Base-by-base conservation (phyloP, 2,888 invertebrate species). In the Drosophila prolongata region DNA sequence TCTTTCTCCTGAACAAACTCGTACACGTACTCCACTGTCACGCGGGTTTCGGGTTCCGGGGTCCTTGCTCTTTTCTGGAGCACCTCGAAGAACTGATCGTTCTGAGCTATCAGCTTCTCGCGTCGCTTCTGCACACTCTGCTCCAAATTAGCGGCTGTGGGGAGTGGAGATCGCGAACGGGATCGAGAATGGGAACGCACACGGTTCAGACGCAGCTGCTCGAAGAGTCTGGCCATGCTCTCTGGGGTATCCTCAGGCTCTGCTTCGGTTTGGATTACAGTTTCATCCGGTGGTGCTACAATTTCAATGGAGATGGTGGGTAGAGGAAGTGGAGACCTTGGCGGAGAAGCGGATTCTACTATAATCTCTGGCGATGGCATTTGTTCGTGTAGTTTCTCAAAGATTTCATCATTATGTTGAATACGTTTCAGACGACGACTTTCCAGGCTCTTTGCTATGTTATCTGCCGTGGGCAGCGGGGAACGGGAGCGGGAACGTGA, bases 41-140 rank as follows among this genome's bases (percentile, higher is more conserved):
- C 5, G 1, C 71, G 74, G 1, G 62, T 42, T n/a, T 80, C 78
- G 1, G 81, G 80, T 3, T 89, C 88, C 0, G 89, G 89, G 0
- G 89, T 87, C 2, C 35, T 72, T 0, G 79, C 79, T 1, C 83
- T 78, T 9, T 82, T 69, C 8, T 80, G 72, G 11, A 89, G 46
- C 27, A 78, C 77, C 27, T 81, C 81, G 3, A 84, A 78, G 30
- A 90, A 64, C 8, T 79, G 80, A 58, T 90, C 89, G 11, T 83
- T 90, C 50, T 80, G 84, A 0, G 89, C 89, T 34, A 90, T 89
- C 11, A 89, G 42, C 49, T 79, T 83, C n/a, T 72, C 79, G 1
- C 89, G 77, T 0, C 90, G 77, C 2, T 68, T 62, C 35, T 88
- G 80, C 24, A 90, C 37, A 3, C 89, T 89, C n/a, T 81, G 86